Evolutionary conservation across 2,113 vertebrate species (phyloP), one percentile per base, ranked within the genome.

Genomic region (Syngnathus typhle): DNA sequence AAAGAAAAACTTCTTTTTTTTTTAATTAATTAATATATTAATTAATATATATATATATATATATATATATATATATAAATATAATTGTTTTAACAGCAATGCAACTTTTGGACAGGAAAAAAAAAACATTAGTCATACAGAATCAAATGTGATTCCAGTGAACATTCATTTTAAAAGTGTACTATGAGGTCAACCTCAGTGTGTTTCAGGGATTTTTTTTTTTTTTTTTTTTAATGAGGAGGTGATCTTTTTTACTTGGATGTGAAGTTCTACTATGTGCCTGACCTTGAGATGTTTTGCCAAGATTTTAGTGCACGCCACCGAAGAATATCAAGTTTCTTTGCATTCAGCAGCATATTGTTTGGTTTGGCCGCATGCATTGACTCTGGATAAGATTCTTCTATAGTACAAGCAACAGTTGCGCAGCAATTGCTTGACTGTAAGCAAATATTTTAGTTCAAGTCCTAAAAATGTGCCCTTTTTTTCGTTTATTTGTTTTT

Each of bases 311-410:
- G 38, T 60, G 37, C 16, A 60, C 16, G 55, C 55, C 55, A 58
- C 27, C 36, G 27, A 15, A 62, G 41, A 62, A 32, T 64, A 47
- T 64, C 43, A 13, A 64, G 47, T 27, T 62, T 47, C 61, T 64
- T 47, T 64, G 15, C 12, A 46, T 64, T 47, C 61, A 64, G 61
- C 43, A 60, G 37, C 37, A 39, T 19, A 39, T 60, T 60, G 36
- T 60, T 60, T 60, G 9, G 37, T 60, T 39, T 39, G 59, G 59
- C 59, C 21, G 59, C 19, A 39, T n/a, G 10, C n/a, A 19, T 60
- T 60, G 37, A 19, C 59, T 60, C 59, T n/a, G 59, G 59, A 39
- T 39, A 41, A 60, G n/a, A 21, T 60, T 19, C 37, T 19, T 60
- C 18, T n/a, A 41, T 60, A 2, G 18, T 12, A 12, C 59, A n/a